Evolutionary conservation across 1,140 invertebrate genomes (phyloP).

Genomic region (Papilio xuthus): DNA sequence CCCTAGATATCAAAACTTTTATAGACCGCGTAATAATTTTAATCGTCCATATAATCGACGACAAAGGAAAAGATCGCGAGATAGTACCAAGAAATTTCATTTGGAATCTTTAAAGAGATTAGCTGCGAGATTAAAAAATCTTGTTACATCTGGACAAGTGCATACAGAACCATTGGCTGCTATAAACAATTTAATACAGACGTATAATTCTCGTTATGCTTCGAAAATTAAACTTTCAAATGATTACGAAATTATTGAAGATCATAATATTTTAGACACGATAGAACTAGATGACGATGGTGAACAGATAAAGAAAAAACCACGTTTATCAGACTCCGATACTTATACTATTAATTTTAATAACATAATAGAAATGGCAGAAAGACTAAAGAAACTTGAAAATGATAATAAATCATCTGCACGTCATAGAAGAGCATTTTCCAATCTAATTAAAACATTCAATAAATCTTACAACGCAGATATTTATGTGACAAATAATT

Average conservation of each 20-base stretch:
- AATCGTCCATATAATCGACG: conserved; percentile 28
- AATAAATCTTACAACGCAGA: conserved; percentile 68
- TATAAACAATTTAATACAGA: conserved; percentile 56
- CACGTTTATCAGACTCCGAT: conserved; percentile 41
- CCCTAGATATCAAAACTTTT: conserved; percentile 38
- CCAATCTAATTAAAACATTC: conserved; percentile 63
- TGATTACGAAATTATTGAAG: conserved; percentile 56
- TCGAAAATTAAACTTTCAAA: conserved; percentile 54
- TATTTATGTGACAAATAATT: conserved; percentile 58
- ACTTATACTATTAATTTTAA: conserved; percentile 59
- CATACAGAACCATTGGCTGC: conserved; percentile 47
- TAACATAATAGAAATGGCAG: conserved; percentile 51
- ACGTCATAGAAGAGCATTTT: conserved; percentile 61
- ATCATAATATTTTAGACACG: conserved; percentile 60
- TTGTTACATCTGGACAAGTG: conserved; percentile 44
- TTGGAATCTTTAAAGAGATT: conserved; percentile 58
- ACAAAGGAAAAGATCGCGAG: conserved; percentile 46
- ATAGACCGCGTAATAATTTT: conserved; percentile 38
- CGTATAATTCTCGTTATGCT: conserved; percentile 62
- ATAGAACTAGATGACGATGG: conserved; percentile 68
- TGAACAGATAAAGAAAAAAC: conserved; percentile 51
- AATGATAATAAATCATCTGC: conserved; percentile 52
- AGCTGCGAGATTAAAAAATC: conserved; percentile 52
- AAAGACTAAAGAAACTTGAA: conserved; percentile 56
- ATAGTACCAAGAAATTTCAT: conserved; percentile 45